A percentile compares a stretch with the other conserved stretches of the same genome.
Conservation (phyloP, 2,113 vertebrate species). For the Sinocyclocheilus maitianheensis region DNA sequence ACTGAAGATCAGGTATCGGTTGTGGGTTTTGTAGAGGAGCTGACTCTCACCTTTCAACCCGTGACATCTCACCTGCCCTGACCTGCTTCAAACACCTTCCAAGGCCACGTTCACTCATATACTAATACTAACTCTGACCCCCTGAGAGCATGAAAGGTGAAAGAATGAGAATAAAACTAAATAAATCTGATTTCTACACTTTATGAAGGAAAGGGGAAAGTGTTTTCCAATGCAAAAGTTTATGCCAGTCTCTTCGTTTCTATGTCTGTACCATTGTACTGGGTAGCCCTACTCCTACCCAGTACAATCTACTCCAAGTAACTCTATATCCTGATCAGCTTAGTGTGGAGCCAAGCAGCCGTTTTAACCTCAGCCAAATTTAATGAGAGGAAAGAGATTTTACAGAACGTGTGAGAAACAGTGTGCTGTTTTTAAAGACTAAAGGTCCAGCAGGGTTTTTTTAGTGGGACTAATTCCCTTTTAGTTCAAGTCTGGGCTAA, state of each 20-base stretch:
- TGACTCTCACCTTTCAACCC: slow-evolving; percentile 6
- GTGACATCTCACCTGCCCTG: slow-evolving; percentile 19
- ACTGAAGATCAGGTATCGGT: slow-evolving; percentile 30
- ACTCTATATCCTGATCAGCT: neutral
- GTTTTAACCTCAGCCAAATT: neutral
- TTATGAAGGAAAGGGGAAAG: neutral
- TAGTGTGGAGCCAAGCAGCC: neutral
- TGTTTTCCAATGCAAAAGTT: neutral
- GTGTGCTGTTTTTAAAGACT: neutral
- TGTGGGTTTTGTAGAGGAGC: slow-evolving; percentile 14
- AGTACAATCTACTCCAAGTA: neutral
- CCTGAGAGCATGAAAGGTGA: neutral
- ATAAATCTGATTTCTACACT: neutral
- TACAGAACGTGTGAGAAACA: slow-evolving; percentile 56
- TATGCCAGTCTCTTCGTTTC: neutral
- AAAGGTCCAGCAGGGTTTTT: slow-evolving; percentile 34
- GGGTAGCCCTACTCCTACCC: neutral
- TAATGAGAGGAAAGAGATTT: slow-evolving; percentile 42
- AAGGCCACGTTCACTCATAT: slow-evolving; percentile 20
- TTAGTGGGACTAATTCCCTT: slow-evolving; percentile 80
- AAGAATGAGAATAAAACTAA: neutral
- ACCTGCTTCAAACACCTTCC: neutral
- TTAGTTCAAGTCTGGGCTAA: slow-evolving; percentile 85
- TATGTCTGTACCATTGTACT: neutral
- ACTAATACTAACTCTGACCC: neutral